phyloP scores from a whole-genome alignment of 2,113 vertebrate genomes.

The Shinisaurus crocodilurus region DNA sequence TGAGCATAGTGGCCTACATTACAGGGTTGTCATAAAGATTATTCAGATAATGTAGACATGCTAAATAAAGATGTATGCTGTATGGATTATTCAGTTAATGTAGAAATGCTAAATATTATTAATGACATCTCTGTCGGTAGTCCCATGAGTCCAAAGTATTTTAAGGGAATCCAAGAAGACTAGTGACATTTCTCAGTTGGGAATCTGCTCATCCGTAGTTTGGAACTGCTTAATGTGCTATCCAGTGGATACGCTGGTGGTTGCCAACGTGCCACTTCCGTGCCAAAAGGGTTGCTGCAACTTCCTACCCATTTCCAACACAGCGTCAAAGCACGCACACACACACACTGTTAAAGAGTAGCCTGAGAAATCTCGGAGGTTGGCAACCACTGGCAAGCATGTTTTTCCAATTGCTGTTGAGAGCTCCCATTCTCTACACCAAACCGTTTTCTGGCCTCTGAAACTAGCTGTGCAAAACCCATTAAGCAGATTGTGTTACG shows the following conservation, averaged over 20 bases:
- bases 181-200: neutral
- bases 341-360: neutral
- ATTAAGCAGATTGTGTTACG: constrained; percentile 68
- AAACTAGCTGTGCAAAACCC: constrained; percentile 63
- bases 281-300: neutral
- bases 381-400: neutral
- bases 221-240: neutral
- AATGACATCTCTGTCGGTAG: too few species aligned
- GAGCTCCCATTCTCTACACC: constrained; percentile 38
- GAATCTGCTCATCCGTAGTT: neutral
- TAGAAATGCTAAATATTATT: too few species aligned
- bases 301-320: neutral
- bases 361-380: neutral
- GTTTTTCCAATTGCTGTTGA: neutral
- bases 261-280: neutral
- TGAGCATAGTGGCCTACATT: neutral
- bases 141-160: neutral
- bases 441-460: constrained; percentile 59
- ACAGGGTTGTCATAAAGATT: neutral
- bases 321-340: neutral
- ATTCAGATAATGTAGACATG: neutral
- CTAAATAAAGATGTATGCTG: too few species aligned
- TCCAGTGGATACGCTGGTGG: neutral
- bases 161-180: neutral
- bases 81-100: too few species aligned